Evolutionary conservation across 2,888 invertebrate species (phyloP).

Genomic region (Drosophila aldrichi): DNA sequence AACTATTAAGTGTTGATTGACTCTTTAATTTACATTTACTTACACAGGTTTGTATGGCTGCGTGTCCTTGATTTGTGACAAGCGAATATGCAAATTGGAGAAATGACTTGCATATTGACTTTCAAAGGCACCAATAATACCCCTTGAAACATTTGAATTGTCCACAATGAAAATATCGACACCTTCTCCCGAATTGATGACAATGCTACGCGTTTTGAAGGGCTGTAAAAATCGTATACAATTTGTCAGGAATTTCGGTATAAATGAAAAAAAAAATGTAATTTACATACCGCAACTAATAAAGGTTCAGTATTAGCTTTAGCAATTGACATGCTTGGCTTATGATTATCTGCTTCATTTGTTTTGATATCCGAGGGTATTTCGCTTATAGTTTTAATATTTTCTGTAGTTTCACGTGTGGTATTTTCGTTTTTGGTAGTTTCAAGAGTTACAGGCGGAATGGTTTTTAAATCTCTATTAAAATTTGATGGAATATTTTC

Average conservation of each 20-base stretch:
- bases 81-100: conserved; percentile 17
- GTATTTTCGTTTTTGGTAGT: background rate
- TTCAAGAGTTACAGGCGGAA: background rate
- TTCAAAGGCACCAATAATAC: conserved; percentile 60
- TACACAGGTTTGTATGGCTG: conserved; percentile 57
- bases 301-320: conserved; percentile 8
- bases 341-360: background rate
- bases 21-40: background rate
- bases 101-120: conserved; percentile 19
- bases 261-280: background rate
- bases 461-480: background rate
- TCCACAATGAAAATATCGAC: conserved; percentile 55
- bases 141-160: conserved; percentile 35
- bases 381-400: background rate
- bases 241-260: background rate
- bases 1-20: background rate
- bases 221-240: conserved; percentile 37
- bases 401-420: background rate
- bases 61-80: conserved; percentile 34
- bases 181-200: conserved; percentile 14
- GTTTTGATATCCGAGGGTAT: background rate
- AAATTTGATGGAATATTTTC: background rate
- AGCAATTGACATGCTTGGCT: background rate
- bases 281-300: conserved; percentile 21
- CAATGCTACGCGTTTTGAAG: conserved; percentile 36